Evolutionary conservation across 2,113 vertebrate genomes (phyloP), one percentile per base, ranked within the genome.

Genomic region (Pimephales promelas): DNA sequence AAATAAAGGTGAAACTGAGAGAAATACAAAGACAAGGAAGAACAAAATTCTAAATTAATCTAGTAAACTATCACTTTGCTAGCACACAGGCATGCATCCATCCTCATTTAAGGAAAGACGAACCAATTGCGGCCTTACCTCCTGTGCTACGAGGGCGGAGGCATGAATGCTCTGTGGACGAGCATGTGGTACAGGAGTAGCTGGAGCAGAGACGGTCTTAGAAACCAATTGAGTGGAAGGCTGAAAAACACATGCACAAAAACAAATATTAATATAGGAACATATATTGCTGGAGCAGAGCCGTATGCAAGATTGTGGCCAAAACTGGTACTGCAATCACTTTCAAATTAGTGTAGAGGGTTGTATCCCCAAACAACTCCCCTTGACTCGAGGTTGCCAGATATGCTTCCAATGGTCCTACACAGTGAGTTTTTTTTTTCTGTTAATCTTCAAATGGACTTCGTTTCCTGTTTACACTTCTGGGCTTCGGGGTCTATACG

Each of bases 141-240:
- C 87, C 70, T 83, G 87, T 54, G 83, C 79, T 40, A 84, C 28
- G 4, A 90, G 68, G 45, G 74, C 76, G 83, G 85, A 86, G 73
- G 90, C 36, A 80, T 90, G 85, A 73, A 90, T 87, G 84, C 88
- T 89, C 79, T 90, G 90, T 78, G 87, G 89, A 78, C 88, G 88
- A 34, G 74, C 85, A 52, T 86, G 89, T 75, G 90, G 91, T 28
- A 81, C 89, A 52, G 92, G 89, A 0, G 90, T 88, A 34, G 90
- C 87, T 66, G 92, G 88, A 90, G 90, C 90, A 75, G 91, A 93
- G 75, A 87, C 77, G 16, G 90, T 91, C 92, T 93, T 88, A 84
- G 84, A 61, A 54, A 62, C 40, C 78, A 79, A 11, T 54, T 74
- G 59, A 56, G 75, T 76, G n/a, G 83, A 43, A 18, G 87, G 73